A percentile compares a stretch with the other conserved stretches of the same genome.
These are phyloP conservation scores for Onychorhynchus coronatus DNA, from an alignment of 2,113 vertebrate genomes.

Conservation along the genomic window DNA sequence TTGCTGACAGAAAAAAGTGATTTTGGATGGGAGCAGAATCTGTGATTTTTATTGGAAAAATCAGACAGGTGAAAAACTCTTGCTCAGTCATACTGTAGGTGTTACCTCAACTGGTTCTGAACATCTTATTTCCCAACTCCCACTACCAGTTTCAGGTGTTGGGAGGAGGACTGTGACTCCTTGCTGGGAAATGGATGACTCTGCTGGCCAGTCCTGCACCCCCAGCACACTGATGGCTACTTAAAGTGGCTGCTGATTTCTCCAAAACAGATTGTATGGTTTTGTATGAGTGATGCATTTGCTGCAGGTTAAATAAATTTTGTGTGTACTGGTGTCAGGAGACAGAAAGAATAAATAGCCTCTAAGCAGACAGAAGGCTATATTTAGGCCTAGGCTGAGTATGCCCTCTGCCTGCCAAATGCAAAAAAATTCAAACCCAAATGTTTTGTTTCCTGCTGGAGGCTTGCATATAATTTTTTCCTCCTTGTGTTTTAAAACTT, in stretches of 20 bases:
- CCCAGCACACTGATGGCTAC: not conserved
- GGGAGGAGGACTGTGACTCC: not conserved
- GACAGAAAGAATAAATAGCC: constrained; percentile 13
- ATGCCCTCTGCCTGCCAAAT: constrained; percentile 55
- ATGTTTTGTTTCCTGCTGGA: not conserved
- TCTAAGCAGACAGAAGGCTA: not conserved
- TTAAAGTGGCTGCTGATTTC: not conserved
- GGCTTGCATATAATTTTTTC: not conserved
- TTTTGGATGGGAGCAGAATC: not conserved
- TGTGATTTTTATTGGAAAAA: not conserved
- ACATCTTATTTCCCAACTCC: not conserved
- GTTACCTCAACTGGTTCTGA: not conserved
- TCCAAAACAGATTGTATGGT: not conserved
- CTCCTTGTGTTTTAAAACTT: not conserved
- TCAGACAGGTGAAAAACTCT: not conserved
- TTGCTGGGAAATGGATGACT: not conserved
- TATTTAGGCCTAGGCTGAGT: constrained; percentile 28
- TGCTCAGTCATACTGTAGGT: not conserved
- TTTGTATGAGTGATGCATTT: not conserved
- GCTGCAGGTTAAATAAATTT: not conserved
- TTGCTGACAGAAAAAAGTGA: not conserved
- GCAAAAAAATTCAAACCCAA: not conserved
- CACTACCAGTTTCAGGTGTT: not conserved
- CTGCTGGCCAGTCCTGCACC: not conserved
- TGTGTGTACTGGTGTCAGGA: not conserved